Evolutionary conservation across 2,113 vertebrate genomes (phyloP), one percentile per base, ranked within the genome.

Genomic region (Cercocebus atys): DNA sequence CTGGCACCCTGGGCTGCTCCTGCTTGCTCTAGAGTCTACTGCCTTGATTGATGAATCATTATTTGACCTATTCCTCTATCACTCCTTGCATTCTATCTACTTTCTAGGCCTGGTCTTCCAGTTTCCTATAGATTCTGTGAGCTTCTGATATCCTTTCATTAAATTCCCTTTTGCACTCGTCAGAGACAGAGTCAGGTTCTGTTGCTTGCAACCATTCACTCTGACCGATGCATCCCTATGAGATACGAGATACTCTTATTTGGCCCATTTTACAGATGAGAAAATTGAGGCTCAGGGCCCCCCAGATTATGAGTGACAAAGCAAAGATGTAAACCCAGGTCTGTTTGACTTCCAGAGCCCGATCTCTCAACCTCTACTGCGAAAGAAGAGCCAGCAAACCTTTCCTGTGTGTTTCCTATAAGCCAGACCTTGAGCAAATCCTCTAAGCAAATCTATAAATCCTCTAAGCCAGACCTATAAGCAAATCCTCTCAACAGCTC

Each of bases 131-230:
- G 43, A 23, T 59, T 82, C 40, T 16, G 25, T 35, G 47, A 59
- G 85, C 23, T 76, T 85, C 66, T n/a, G 27, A 3, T 12, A 55
- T 6, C 40, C 52, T 90, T 30, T 23, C 27, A 5, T 3, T 25
- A 52, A 73, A 18, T n/a, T 25, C 40, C 8, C n/a, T 47, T 47
- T 23, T 23, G 23, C 40, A 1, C 17, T 50, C 23, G 0, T 0
- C 38, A 25, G 30, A 68, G 59, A 30, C 32, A 25, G 87, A 45
- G 55, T 40, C 40, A 4, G 75, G 1, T 38, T 76, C 52, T 57
- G 7, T 43, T 32, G 30, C 45, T 30, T 43, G 43, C 0, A 20
- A 3, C 17, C 2, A 1, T 13, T 52, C 35, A 13, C 45, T 87
- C 52, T 20, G 68, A 93, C 20, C 52, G 13, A 3, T 2, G 32